Evolutionary conservation across 2,113 vertebrate species (phyloP).

Genomic region (Ochotona princeps): DNA sequence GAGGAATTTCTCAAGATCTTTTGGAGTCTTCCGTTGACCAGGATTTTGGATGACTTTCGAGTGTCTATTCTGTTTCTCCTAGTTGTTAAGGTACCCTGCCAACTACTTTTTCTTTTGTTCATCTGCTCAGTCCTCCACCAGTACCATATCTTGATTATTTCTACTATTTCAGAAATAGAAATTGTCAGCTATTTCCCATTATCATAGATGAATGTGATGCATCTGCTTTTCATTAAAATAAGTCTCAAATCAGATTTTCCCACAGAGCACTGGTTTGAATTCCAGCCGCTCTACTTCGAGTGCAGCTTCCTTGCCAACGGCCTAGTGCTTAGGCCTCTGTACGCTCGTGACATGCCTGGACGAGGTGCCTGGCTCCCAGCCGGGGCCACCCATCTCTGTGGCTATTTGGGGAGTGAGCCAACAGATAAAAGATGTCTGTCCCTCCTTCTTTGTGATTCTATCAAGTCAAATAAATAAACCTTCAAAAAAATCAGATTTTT

Average conservation of each 20-base stretch:
- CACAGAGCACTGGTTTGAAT: too few relatives aligned
- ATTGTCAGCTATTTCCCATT: accelerated
- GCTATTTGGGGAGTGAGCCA: too few relatives aligned
- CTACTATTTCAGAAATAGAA: too few relatives aligned
- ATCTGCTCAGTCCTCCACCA: not conserved
- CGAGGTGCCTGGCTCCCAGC: too few relatives aligned
- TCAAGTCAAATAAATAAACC: too few relatives aligned
- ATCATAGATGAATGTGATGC: not conserved
- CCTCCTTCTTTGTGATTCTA: too few relatives aligned
- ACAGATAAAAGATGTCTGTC: too few relatives aligned
- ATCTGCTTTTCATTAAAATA: not conserved
- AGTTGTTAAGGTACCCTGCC: not conserved
- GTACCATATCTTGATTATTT: not conserved
- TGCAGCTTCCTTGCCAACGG: too few relatives aligned
- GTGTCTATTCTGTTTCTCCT: not conserved
- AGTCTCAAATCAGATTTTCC: not conserved
- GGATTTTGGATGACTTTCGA: not conserved
- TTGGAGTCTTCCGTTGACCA: not conserved
- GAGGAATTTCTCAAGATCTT: not conserved
- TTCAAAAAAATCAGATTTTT: not conserved
- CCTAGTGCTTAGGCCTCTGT: too few relatives aligned
- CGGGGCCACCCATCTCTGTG: too few relatives aligned
- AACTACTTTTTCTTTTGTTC: not conserved
- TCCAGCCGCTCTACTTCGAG: too few relatives aligned
- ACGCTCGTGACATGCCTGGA: too few relatives aligned